Conservation (phyloP, 1,140 invertebrate genomes). For the Drosophila melanica region DNA sequence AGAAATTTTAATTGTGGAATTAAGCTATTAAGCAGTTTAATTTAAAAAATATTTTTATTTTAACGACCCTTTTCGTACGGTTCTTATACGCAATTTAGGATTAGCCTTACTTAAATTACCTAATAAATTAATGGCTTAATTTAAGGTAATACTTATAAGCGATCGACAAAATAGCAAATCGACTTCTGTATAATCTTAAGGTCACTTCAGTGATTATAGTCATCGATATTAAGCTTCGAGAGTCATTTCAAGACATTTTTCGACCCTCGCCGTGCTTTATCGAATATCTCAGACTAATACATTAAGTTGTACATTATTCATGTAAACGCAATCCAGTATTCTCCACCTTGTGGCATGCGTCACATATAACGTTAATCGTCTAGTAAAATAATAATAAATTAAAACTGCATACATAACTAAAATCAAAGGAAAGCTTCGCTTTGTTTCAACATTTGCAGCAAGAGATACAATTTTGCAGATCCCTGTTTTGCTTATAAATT, state of each 20-base stretch:
- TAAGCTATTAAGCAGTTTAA: too few relatives aligned
- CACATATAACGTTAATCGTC: slow-evolving; percentile 9
- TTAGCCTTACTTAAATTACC: slow-evolving; percentile 1
- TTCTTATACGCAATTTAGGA: slow-evolving; percentile 12
- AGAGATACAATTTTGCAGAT: slow-evolving; percentile 12
- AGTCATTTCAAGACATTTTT: background rate
- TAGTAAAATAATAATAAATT: slow-evolving; percentile 2
- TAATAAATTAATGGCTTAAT: background rate
- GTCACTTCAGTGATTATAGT: slow-evolving; percentile 50
- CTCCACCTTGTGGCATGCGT: background rate
- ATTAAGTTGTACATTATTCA: slow-evolving; percentile 12
- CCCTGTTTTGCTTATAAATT: slow-evolving; percentile 48
- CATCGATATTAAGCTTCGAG: slow-evolving; percentile 9
- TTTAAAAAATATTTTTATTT: slow-evolving; percentile 4
- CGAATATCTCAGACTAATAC: slow-evolving; percentile 7
- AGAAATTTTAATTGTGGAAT: too few relatives aligned
- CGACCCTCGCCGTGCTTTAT: background rate
- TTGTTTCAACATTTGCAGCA: background rate
- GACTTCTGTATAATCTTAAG: slow-evolving; percentile 23
- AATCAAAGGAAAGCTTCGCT: slow-evolving; percentile 39
- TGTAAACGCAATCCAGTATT: too few relatives aligned
- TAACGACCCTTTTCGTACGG: background rate
- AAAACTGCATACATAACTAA: background rate
- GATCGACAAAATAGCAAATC: slow-evolving; percentile 6
- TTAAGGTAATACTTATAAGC: slow-evolving; percentile 20